Percentiles rank a stretch among this genome's conserved stretches.
These are phyloP conservation scores for Phrynosoma platyrhinos DNA, from an alignment of 2,113 vertebrate genomes.

Conservation along the genomic window DNA sequence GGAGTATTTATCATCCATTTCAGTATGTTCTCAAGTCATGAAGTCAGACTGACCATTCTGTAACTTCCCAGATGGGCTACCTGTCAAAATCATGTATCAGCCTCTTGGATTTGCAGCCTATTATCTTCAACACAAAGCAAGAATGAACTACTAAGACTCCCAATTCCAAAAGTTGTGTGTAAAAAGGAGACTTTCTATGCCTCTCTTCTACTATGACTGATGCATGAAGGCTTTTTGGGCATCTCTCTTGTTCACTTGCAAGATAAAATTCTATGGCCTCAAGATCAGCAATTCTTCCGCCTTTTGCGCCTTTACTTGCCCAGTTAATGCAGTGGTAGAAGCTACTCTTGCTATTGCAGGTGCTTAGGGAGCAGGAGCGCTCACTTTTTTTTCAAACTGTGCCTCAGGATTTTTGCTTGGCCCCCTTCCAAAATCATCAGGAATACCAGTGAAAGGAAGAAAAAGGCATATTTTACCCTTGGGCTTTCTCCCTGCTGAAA, in stretches of 20 bases:
- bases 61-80: neutral
- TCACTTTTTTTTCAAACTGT: neutral
- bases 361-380: neutral
- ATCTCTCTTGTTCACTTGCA: neutral
- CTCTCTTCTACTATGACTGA: neutral
- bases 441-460: conserved; percentile 8
- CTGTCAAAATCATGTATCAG: conserved; percentile 2
- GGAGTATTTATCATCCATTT: neutral
- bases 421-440: conserved; percentile 32
- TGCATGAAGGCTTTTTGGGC: neutral
- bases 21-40: too few relatives aligned
- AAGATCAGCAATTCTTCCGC: neutral
- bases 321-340: neutral
- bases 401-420: conserved; percentile 24
- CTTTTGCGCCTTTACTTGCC: neutral
- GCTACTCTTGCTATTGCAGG: conserved; percentile 9
- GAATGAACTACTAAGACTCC: neutral
- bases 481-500: conserved; percentile 16
- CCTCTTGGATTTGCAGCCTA: neutral
- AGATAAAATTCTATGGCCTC: neutral
- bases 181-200: neutral
- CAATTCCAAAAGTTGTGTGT: neutral
- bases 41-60: too few relatives aligned
- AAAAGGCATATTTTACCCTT: conserved; percentile 16
- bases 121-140: neutral